Conservation (phyloP, 2,113 vertebrate species). For the Etheostoma spectabile region DNA sequence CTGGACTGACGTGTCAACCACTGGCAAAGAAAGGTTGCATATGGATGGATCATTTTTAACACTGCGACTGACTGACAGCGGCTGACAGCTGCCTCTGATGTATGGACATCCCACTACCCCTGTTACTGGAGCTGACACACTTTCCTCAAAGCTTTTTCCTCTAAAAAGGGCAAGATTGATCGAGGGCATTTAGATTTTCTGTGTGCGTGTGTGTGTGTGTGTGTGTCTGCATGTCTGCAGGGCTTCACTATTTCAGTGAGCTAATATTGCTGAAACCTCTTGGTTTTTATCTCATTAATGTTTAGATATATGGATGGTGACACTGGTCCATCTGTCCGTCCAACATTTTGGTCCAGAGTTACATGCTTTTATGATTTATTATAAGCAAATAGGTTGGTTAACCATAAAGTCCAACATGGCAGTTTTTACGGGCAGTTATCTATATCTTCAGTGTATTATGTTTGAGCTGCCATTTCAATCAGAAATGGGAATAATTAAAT, state of each 20-base stretch:
- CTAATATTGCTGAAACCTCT: neutral
- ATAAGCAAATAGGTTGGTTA: neutral
- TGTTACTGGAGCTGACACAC: slow-evolving; percentile 45
- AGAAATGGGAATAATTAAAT: no score
- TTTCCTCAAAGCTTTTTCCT: slow-evolving; percentile 44
- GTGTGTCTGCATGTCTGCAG: neutral
- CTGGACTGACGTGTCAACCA: slow-evolving; percentile 24
- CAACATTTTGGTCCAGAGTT: neutral
- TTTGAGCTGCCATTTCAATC: no score
- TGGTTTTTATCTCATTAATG: neutral
- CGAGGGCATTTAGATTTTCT: slow-evolving; percentile 37
- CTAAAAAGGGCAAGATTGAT: slow-evolving; percentile 55
- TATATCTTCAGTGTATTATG: no score
- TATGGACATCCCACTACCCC: slow-evolving; percentile 39
- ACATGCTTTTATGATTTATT: neutral
- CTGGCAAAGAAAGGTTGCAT: slow-evolving; percentile 47
- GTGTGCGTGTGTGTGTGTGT: neutral
- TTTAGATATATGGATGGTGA: neutral
- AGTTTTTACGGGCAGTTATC: no score
- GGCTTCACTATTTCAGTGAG: neutral
- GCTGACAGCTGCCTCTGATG: slow-evolving; percentile 64
- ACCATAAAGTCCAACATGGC: neutral
- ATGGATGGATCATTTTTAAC: slow-evolving; percentile 56
- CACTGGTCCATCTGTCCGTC: neutral
- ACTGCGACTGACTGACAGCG: slow-evolving; percentile 32